Evolutionary conservation across 2,888 invertebrate species (phyloP).

Genomic region (Drosophila meridionalis): DNA sequence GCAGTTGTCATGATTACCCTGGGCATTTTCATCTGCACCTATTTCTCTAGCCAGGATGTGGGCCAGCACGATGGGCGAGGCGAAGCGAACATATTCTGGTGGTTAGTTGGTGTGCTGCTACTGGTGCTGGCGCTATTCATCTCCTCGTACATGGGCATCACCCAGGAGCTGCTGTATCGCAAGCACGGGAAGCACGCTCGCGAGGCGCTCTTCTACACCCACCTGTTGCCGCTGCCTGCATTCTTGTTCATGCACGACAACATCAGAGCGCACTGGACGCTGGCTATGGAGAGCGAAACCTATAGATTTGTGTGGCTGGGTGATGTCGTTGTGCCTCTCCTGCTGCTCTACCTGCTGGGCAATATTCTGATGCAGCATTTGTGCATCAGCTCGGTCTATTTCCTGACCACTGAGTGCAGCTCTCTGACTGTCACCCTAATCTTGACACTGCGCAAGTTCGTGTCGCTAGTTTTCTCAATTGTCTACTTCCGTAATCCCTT

Average conservation of each 20-base stretch:
- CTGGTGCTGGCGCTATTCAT: conserved; percentile 94
- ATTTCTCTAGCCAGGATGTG: conserved; percentile 61
- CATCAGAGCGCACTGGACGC: conserved; percentile 88
- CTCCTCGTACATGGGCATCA: conserved; percentile 97
- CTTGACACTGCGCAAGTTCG: conserved; percentile 96
- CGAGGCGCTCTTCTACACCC: conserved; percentile 94
- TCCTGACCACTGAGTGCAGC: conserved; percentile 95
- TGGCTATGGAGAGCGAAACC: conserved; percentile 48
- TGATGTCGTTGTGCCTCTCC: conserved; percentile 48
- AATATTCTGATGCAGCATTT: conserved; percentile 95
- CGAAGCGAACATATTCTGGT: conserved; percentile 81
- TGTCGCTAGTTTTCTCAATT: conserved; percentile 97
- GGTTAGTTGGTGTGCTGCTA: conserved; percentile 90
- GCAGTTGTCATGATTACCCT: conserved; percentile 95
- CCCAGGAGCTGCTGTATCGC: conserved; percentile 93
- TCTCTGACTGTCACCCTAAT: conserved; percentile 97
- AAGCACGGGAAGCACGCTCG: conserved; percentile 95
- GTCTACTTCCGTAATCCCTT: conserved; percentile 96
- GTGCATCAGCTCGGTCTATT: conserved; percentile 97
- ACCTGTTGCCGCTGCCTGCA: conserved; percentile 93
- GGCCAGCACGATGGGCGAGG: neutral
- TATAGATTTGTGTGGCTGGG: conserved; percentile 36
- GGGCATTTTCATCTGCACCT: conserved; percentile 95
- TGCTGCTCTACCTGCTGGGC: conserved; percentile 87
- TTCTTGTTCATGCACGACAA: conserved; percentile 92